Evolutionary conservation across 1,140 invertebrate genomes (phyloP).

Genomic region (Drosophila pseudoananassae): DNA sequence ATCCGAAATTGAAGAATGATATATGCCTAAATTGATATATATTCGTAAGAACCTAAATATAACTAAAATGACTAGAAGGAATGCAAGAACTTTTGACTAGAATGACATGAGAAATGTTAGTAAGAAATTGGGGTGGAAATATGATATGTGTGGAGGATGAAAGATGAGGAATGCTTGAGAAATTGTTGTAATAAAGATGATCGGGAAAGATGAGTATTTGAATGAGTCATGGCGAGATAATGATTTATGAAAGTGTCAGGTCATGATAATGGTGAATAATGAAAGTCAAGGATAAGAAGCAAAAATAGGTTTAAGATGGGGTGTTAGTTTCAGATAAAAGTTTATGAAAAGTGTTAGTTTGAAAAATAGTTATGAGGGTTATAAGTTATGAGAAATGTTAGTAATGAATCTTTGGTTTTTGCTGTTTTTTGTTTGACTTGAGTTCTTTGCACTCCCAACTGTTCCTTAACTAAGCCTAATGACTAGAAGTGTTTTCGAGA

Average conservation of each 20-base stretch:
- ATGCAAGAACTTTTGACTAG: slow-evolving; percentile 47
- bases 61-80: slow-evolving; percentile 43
- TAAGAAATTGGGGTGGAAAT: neutral
- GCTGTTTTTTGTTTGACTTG: slow-evolving; percentile 6
- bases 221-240: slow-evolving; percentile 23
- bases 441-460: slow-evolving; percentile 42
- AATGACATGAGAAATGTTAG: slow-evolving; percentile 3
- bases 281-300: slow-evolving; percentile 1
- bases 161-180: neutral
- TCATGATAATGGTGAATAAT: neutral
- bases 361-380: neutral
- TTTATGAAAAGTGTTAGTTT: neutral
- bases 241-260: neutral
- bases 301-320: neutral
- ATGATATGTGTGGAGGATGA: slow-evolving; percentile 12
- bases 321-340: neutral
- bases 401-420: neutral
- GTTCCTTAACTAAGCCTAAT: slow-evolving; percentile 27
- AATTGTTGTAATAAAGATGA: neutral
- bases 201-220: slow-evolving; percentile 10
- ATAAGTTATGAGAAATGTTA: neutral
- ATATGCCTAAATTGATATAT: slow-evolving; percentile 24
- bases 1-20: slow-evolving; percentile 46
- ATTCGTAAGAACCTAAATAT: slow-evolving; percentile 1
- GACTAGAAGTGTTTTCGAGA: slow-evolving; percentile 57